A percentile compares a stretch with the other conserved stretches of the same genome.
phyloP scores from a whole-genome alignment of 2,113 vertebrate species.

The Elanus axillaris region DNA sequence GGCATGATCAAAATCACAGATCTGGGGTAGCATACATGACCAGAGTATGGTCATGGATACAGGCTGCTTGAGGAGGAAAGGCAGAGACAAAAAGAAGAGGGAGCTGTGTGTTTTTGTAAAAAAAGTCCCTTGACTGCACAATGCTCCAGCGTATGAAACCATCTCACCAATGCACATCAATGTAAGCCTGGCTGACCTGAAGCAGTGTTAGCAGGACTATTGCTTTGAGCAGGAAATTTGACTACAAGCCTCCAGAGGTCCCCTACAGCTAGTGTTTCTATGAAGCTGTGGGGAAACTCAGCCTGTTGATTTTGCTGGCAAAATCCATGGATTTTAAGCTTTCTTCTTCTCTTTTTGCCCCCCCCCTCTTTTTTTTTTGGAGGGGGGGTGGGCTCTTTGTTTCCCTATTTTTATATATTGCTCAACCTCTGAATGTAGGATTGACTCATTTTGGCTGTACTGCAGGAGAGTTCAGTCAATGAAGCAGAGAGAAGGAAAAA shows the following conservation, averaged over 20 bases:
- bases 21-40: too few relatives aligned
- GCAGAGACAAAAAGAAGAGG: not conserved
- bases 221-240: not conserved
- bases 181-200: not conserved
- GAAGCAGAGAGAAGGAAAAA: not conserved
- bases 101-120: not conserved
- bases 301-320: not conserved
- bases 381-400: not conserved
- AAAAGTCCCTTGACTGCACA: not conserved
- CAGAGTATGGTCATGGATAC: not conserved
- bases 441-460: not conserved
- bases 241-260: not conserved
- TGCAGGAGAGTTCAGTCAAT: not conserved
- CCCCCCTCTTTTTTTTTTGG: not conserved
- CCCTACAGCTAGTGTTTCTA: not conserved
- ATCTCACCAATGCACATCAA: not conserved
- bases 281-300: not conserved
- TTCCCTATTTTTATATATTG: not conserved
- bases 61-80: not conserved
- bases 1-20: not conserved
- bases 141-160: rapidly evolving
- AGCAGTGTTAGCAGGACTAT: not conserved
- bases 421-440: not conserved
- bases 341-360: not conserved
- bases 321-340: not conserved